Percentiles rank a stretch among this genome's conserved stretches.
Conservation (phyloP, 1,140 invertebrate genomes). For the Trichogramma pretiosum region DNA sequence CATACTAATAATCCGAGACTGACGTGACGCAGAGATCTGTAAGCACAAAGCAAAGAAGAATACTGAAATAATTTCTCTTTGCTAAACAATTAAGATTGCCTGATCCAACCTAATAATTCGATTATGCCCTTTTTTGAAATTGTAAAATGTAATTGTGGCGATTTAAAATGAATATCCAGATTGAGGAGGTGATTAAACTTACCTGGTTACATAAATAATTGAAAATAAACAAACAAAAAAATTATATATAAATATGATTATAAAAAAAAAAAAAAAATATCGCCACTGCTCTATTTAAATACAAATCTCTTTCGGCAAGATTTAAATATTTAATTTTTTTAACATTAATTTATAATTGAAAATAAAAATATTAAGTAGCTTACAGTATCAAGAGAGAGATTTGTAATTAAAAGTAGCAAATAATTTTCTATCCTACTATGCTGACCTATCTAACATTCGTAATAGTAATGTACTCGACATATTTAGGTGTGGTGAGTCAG, state of each 20-base stretch:
- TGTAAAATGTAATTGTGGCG: no score
- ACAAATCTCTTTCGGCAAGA: constrained; percentile 28
- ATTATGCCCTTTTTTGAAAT: no score
- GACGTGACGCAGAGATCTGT: constrained; percentile 46
- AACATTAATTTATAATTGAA: constrained; percentile 3
- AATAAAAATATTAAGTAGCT: no score
- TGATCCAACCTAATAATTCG: constrained; percentile 39
- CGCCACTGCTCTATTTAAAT: constrained; percentile 36
- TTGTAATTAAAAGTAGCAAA: constrained; percentile 28
- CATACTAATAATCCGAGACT: constrained; percentile 42
- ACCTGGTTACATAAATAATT: constrained; percentile 20
- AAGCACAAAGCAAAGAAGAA: constrained; percentile 48
- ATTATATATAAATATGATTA: no score
- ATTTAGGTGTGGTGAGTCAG: constrained; percentile 34
- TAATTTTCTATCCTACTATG: constrained; percentile 40
- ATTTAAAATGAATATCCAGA: no score
- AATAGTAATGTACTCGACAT: constrained; percentile 34
- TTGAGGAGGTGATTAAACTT: no score
- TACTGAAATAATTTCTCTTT: constrained; percentile 37
- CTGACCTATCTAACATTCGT: constrained; percentile 43
- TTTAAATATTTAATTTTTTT: no score
- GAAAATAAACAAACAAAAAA: no score
- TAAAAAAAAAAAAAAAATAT: no score
- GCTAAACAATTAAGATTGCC: constrained; percentile 34
- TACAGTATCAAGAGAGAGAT: constrained; percentile 23